Conservation (phyloP, 2,113 vertebrate genomes). For the Myxocyprinus asiaticus region DNA sequence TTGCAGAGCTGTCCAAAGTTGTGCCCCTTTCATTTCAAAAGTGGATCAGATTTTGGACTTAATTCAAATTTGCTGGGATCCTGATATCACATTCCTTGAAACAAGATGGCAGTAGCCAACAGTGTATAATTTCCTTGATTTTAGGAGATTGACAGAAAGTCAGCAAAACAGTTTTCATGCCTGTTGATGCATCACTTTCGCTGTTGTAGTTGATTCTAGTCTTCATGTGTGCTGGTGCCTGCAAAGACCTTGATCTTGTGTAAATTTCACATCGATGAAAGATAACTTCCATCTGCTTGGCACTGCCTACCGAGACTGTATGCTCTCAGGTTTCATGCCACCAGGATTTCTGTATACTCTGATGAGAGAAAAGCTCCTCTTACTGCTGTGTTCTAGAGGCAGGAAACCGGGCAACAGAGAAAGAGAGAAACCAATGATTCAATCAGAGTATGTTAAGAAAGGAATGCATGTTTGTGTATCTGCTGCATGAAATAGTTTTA, state of each 20-base stretch:
- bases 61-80: not conserved
- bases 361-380: too few species aligned
- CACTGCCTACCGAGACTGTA: slow-evolving; percentile 11
- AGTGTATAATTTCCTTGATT: slow-evolving; percentile 9
- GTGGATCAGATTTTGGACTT: not conserved
- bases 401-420: slow-evolving; percentile 6
- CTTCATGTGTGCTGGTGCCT: not conserved
- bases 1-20: not conserved
- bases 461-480: not conserved
- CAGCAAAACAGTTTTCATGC: not conserved
- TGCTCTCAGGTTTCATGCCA: slow-evolving; percentile 56
- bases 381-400: not conserved
- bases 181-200: not conserved
- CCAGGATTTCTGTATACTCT: slow-evolving; percentile 52
- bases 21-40: not conserved
- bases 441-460: not conserved
- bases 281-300: slow-evolving; percentile 58
- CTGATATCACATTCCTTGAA: not conserved
- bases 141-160: not conserved
- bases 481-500: not conserved
- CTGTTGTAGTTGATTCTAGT: slow-evolving; percentile 46
- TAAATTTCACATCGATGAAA: slow-evolving; percentile 48
- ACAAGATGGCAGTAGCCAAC: not conserved
- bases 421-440: slow-evolving; percentile 3
- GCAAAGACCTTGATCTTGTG: slow-evolving; percentile 37